Evolutionary conservation across 2,113 vertebrate genomes (phyloP).

Genomic region (Alligator mississippiensis): DNA sequence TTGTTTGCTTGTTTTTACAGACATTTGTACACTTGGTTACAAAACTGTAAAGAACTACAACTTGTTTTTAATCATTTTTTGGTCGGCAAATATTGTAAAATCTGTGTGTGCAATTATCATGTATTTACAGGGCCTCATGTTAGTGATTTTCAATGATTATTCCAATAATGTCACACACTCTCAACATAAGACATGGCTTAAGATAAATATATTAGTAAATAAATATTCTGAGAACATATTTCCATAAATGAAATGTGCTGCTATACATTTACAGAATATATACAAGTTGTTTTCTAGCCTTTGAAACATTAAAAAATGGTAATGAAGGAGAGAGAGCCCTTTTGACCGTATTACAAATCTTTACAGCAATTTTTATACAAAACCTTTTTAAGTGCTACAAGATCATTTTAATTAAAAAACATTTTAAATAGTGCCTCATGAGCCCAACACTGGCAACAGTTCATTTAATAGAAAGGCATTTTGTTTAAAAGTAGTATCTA

Average conservation of each 20-base stretch:
- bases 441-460: slow-evolving; percentile 81
- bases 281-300: slow-evolving; percentile 91
- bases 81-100: slow-evolving; percentile 96
- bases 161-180: slow-evolving; percentile 91
- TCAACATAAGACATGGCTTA: slow-evolving; percentile 99
- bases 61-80: slow-evolving; percentile 94
- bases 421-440: slow-evolving; percentile 92
- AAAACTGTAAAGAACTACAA: slow-evolving; percentile 97
- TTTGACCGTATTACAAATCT: slow-evolving; percentile 82
- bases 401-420: slow-evolving; percentile 81
- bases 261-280: slow-evolving; percentile 99
- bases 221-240: slow-evolving; percentile 99
- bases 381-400: slow-evolving; percentile 97
- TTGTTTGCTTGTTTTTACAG: slow-evolving; percentile 86
- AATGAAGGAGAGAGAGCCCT: slow-evolving; percentile 92
- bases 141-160: slow-evolving; percentile 95
- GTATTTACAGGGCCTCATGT: slow-evolving; percentile 96
- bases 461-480: slow-evolving; percentile 72
- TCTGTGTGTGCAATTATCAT: slow-evolving; percentile 98
- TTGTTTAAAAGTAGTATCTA: slow-evolving; percentile 58
- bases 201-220: slow-evolving; percentile 99
- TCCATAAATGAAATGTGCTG: slow-evolving; percentile 99
- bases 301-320: slow-evolving; percentile 90
- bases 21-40: slow-evolving; percentile 99
- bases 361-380: slow-evolving; percentile 91